These are phyloP conservation scores for Antennarius maculatus DNA, from an alignment of 2,797 vertebrate species.

Conservation along the genomic window DNA sequence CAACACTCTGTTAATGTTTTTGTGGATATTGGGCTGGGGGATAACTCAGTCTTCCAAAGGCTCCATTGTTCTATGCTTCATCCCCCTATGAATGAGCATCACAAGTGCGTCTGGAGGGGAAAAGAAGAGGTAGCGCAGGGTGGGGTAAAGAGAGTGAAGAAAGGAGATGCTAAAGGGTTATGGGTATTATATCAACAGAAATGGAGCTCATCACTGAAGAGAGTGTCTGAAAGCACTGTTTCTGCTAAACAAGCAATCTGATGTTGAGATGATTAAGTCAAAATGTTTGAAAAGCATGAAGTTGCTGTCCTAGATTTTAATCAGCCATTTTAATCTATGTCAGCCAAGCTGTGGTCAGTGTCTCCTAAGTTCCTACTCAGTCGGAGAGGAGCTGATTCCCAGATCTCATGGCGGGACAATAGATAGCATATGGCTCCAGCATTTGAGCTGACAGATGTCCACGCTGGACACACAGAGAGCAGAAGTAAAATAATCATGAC, in stretches of 20 bases:
- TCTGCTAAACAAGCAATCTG: slow-evolving; percentile 28
- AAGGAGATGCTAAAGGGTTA: slow-evolving; percentile 40
- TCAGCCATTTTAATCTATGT: slow-evolving; percentile 57
- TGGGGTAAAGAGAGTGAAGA: slow-evolving; percentile 18
- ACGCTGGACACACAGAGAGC: slow-evolving; percentile 51
- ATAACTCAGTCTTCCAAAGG: slow-evolving; percentile 77
- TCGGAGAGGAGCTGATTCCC: slow-evolving; percentile 47
- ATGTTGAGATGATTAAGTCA: slow-evolving; percentile 30
- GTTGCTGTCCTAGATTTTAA: slow-evolving; percentile 37
- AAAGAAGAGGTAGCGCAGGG: slow-evolving; percentile 25
- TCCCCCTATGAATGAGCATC: slow-evolving; percentile 78
- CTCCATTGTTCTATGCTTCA: slow-evolving; percentile 80
- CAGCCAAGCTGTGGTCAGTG: slow-evolving; percentile 41
- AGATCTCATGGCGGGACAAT: slow-evolving; percentile 54
- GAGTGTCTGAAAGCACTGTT: slow-evolving; percentile 19
- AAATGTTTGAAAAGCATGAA: slow-evolving; percentile 14
- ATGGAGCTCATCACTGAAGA: slow-evolving; percentile 25
- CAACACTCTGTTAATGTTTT: slow-evolving; percentile 84
- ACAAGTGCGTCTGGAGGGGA: slow-evolving; percentile 65
- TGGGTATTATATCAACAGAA: slow-evolving; percentile 41
- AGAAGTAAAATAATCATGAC: slow-evolving; percentile 68
- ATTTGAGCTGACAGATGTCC: slow-evolving; percentile 77
- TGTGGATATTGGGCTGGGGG: slow-evolving; percentile 75
- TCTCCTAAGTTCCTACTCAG: slow-evolving; percentile 51
- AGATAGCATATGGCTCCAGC: slow-evolving; percentile 74